Evolutionary conservation across 2,888 invertebrate species (phyloP), one percentile per base, ranked within the genome.

Genomic region (Linnaemya vulpina): DNA sequence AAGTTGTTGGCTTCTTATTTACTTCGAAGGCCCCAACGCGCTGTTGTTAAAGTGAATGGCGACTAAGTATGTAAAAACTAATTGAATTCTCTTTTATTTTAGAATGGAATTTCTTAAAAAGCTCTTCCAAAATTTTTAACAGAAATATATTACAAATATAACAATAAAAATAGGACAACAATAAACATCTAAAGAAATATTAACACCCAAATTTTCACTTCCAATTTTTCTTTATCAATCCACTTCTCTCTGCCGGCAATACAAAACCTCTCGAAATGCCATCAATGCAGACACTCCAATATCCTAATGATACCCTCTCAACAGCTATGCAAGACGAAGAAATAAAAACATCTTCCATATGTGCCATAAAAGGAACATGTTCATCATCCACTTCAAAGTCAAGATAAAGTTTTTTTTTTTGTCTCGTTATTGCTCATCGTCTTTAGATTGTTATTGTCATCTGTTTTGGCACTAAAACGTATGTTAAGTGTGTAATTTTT

Each of bases 401-500:
- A 60, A 74, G 38, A 74, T 35, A 17, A 67, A 22, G 68, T 43
- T 79, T 71, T 25, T 22, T 53, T 22, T 53, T 25, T 25, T 5
- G 70, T 30, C 43, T 38, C 22, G n/a, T 49, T 75, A 53, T 68
- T 53, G 20, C 38, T 81, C 63, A 49, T 43, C 25, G 43, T 76
- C 46, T 55, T 76, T 71, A 38, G 55, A 30, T 77, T 80, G 58
- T 68, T 63, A 75, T 83, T 80, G 76, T 79, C 75, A 80, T 74
- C 55, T 80, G 71, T 80, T 65, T 82, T 87, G 86, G 78, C 86
- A 87, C 79, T 86, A 85, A 87, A 87, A 86, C 86, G 85, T 86
- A 86, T 87, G 87, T 87, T 86, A 83, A 87, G 86, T 87, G 86
- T 86, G 70, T 70, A 78, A 62, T 78, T 68, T 68, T 74, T 65